Evolutionary conservation across 1,140 invertebrate species (phyloP).

Genomic region (Drosophila gunungcola): DNA sequence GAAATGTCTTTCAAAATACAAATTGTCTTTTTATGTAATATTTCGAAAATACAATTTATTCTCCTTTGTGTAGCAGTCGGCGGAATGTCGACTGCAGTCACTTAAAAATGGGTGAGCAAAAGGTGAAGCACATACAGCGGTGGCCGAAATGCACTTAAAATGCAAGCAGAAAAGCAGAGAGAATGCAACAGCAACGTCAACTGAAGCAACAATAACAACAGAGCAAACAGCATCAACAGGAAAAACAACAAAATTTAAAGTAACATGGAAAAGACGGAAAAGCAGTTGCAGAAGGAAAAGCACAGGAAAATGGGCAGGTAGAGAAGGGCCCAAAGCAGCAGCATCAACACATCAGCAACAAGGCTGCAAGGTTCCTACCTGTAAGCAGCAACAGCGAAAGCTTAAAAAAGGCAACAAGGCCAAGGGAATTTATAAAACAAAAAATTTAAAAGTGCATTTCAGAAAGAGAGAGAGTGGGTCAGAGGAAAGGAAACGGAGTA

Average conservation of each 20-base stretch:
- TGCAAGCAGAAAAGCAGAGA: conserved; percentile 47
- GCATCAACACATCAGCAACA: not conserved
- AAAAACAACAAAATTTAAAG: conserved; percentile 22
- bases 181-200: conserved; percentile 17
- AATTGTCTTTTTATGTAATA: too few species aligned
- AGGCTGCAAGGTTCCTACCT: not conserved
- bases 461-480: not conserved
- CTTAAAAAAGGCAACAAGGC: not conserved
- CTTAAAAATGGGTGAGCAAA: conserved; percentile 73
- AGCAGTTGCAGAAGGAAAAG: conserved; percentile 1
- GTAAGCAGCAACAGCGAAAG: not conserved
- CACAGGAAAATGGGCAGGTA: conserved; percentile 11
- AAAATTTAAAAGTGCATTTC: not conserved
- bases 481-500: not conserved
- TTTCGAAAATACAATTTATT: not conserved
- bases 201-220: conserved; percentile 5
- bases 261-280: conserved; percentile 22
- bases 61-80: conserved; percentile 12
- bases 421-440: not conserved
- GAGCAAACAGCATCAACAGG: conserved; percentile 16
- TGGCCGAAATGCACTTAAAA: conserved; percentile 75
- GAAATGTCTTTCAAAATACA: not conserved
- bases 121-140: conserved; percentile 45
- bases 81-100: conserved; percentile 73
- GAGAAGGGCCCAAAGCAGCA: not conserved